These are phyloP conservation scores for Polypedilum vanderplanki DNA, from an alignment of 1,140 invertebrate genomes.

Conservation along the genomic window DNA sequence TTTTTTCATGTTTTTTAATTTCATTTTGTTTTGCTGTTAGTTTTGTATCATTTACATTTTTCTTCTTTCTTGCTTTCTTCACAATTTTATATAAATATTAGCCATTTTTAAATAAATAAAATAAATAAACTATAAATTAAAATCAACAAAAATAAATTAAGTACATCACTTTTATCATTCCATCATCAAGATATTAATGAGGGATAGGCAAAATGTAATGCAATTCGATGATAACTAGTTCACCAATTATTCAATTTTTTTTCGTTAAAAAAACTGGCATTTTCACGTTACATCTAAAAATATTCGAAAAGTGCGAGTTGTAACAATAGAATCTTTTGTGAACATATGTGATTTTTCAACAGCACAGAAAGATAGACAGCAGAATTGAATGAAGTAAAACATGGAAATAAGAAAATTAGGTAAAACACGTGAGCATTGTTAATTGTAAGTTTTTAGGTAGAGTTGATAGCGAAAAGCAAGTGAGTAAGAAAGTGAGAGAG, in stretches of 20 bases:
- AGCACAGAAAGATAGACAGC: background rate
- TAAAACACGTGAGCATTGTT: conserved; percentile 5
- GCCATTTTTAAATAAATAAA: conserved; percentile 25
- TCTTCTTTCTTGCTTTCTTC: background rate
- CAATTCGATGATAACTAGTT: background rate
- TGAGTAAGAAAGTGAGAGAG: background rate
- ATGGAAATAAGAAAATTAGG: background rate
- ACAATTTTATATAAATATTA: background rate
- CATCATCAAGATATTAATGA: background rate
- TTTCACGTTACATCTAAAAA: background rate
- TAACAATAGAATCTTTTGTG: too few relatives aligned
- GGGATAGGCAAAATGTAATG: background rate
- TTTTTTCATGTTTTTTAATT: background rate
- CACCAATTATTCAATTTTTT: conserved; percentile 21
- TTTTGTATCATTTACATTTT: background rate
- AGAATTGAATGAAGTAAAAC: background rate
- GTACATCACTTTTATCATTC: background rate
- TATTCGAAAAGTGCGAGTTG: too few relatives aligned
- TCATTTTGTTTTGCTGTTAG: background rate
- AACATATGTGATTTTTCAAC: too few relatives aligned
- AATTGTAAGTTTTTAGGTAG: background rate
- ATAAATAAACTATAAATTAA: conserved; percentile 24
- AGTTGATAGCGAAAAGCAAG: background rate
- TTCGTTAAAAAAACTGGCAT: background rate
- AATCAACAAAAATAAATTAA: background rate